Base-by-base conservation (phyloP, 1,140 invertebrate species). In the Leptinotarsa defecta region DNA sequence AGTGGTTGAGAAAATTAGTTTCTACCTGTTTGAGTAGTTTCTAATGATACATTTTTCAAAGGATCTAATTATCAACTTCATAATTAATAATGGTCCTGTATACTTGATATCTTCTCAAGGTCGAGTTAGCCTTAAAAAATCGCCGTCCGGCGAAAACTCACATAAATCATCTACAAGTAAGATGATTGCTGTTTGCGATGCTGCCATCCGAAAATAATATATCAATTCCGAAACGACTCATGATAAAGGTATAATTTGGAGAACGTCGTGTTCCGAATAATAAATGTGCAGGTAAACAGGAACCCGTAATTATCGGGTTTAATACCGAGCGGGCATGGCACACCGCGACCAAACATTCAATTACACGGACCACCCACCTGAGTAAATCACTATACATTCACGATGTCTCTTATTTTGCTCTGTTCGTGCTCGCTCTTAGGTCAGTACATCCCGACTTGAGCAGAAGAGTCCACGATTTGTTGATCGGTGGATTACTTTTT, bases 281-380 rank as follows among this genome's bases (percentile, higher is more conserved):
- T 77, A 75, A 75, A 80, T 73, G 77, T 68, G 72, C 77, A 76
- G 73, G 77, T 79, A 77, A 77, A 74, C 74, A 81, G 70, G 77
- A 73, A 81, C 80, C 81, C 77, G 79, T 81, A 82, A 82, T 82
- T 82, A 82, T 82, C 81, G 77, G 65, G 74, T 79, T 82, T 81
- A 80, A 78, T 80, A 79, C 72, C 63, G 75, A 69, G 52, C 65
- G 74, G 74, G 74, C 67, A 74, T 20, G 76, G 75, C 71, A 61
- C 73, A 76, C 80, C 74, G 79, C 72, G 78, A 81, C 77, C 80
- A 78, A 82, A 82, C 79, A 82, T 82, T 82, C 81, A 82, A 81
- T 82, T 81, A 81, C 75, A 76, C 73, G 76, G 81, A 82, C 81
- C 81, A 82, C 81, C 81, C 81, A 82, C 78, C 76, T 77, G 78